Percentiles rank a stretch among this genome's conserved stretches.
Conservation (phyloP, 1,140 invertebrate species). For the Ridgeia piscesae region DNA sequence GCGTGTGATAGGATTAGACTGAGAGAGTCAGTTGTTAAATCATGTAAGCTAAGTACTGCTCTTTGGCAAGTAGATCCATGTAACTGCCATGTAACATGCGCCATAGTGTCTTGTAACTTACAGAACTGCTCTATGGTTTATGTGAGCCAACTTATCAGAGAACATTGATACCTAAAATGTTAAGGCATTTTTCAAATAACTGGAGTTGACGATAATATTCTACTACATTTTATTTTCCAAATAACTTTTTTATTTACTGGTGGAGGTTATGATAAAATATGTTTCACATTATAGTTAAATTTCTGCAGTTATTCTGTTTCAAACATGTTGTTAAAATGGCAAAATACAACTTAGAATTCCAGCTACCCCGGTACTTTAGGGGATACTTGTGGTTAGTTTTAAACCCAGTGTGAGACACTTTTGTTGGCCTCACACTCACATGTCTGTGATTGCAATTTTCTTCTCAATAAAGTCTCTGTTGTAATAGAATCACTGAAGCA, state of each 20-base stretch:
- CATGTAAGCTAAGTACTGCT: no score
- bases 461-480: neutral
- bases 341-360: neutral
- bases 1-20: no score
- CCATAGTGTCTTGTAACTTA: neutral
- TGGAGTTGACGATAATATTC: no score
- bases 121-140: neutral
- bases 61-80: no score
- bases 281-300: neutral
- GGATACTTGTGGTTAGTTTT: neutral
- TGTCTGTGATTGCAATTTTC: neutral
- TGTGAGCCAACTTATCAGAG: neutral
- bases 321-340: neutral
- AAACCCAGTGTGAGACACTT: neutral
- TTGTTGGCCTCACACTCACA: neutral
- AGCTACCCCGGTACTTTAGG: neutral
- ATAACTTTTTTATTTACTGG: no score
- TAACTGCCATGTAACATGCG: neutral
- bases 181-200: no score
- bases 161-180: no score
- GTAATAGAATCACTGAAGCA: neutral
- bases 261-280: neutral
- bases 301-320: neutral
- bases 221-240: no score
- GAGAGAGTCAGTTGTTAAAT: no score